phyloP scores from a whole-genome alignment of 1,140 invertebrate species.

The Goniozus legneri region DNA sequence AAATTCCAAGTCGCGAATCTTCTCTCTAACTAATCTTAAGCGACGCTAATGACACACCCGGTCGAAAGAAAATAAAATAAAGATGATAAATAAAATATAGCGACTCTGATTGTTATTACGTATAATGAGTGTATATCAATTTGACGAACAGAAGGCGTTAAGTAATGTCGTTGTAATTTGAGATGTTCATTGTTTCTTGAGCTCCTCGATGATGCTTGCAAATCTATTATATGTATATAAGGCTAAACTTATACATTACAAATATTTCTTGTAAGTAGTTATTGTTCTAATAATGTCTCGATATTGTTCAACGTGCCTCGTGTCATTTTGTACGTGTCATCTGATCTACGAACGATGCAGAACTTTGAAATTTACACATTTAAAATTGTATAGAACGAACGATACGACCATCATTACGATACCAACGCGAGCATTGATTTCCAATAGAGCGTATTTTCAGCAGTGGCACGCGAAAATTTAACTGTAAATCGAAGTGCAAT shows the following conservation, averaged over 20 bases:
- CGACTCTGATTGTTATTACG: slow-evolving; percentile 11
- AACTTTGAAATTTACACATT: no score
- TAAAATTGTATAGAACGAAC: no score
- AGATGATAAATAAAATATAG: slow-evolving; percentile 11
- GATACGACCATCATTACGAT: no score
- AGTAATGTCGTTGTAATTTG: slow-evolving; percentile 16
- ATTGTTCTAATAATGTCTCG: not conserved
- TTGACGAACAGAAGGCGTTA: not conserved
- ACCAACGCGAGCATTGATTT: no score
- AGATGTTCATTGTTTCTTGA: slow-evolving; percentile 13
- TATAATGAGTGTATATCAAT: slow-evolving; percentile 16
- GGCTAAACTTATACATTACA: not conserved
- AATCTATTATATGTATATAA: slow-evolving; percentile 20
- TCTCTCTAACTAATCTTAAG: slow-evolving; percentile 12
- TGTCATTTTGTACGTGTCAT: no score
- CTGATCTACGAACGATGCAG: no score
- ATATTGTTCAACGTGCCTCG: slow-evolving; percentile 16
- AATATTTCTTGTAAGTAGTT: slow-evolving; percentile 10
- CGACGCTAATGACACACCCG: no score
- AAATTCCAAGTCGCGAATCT: slow-evolving; percentile 34
- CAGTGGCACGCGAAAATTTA: slow-evolving; percentile 8
- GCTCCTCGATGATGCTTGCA: slow-evolving; percentile 13
- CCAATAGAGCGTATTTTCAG: no score
- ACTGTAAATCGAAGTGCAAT: slow-evolving; percentile 22
- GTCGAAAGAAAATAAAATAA: no score